Base-by-base conservation (phyloP, 2,888 invertebrate genomes). In the Fissipunctia ypsillon region DNA sequence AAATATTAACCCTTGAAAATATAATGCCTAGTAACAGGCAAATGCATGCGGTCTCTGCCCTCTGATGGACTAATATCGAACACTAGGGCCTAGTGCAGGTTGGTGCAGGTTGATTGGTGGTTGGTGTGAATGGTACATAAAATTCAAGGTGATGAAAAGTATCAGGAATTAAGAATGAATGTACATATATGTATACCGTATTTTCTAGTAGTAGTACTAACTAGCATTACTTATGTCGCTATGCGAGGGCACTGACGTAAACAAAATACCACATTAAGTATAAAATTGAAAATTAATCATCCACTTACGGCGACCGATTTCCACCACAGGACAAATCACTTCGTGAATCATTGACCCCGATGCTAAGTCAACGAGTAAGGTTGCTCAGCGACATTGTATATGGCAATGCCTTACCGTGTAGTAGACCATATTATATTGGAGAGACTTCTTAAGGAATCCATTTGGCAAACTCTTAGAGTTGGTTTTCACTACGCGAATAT, bases 381-480 rank as follows among this genome's bases (percentile, higher is more conserved):
- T 66, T 50, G 63, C 68, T 73, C 61, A 61, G 54, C 41, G 2
- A 9, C 52, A 56, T 60, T 56, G 80, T 71, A 67, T 76, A 77
- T 69, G 35, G 61, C 63, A 52, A 63, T 64, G 59, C 52, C 74
- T 83, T 48, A 78, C 43, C 61, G 45, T 60, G 57, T 52, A 66
- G 57, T 52, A 66, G 64, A 83, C 61, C 64, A 73, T 75, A 71
- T 75, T 83, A 85, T 80, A 85, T 74, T 70, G 60, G 61, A 65
- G 43, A 78, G 59, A 79, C 69, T 74, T 69, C 85, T 76, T 75
- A 74, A 73, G 69, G 71, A 83, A 80, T 77, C 80, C 75, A 80
- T 80, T 85, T 72, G 75, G 65, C 54, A 63, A 69, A 80, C 63
- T 57, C 45, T 76, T 73, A 74, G 45, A 10, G 85, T 16, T 35